phyloP scores from a whole-genome alignment of 2,888 invertebrate genomes.

The Chironomus riparius region DNA sequence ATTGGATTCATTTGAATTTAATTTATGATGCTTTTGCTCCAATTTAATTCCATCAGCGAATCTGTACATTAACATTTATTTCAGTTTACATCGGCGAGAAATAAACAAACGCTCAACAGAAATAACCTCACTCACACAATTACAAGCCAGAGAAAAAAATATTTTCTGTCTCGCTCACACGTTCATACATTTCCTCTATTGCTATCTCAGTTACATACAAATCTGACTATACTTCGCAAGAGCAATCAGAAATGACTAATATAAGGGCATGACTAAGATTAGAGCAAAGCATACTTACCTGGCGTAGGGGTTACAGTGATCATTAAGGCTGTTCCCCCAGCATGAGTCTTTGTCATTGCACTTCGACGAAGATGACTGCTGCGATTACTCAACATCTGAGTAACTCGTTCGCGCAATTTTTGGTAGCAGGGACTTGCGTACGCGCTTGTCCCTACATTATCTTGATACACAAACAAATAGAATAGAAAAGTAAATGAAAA shows the following conservation, averaged over 20 bases:
- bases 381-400: slow-evolving; percentile 60
- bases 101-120: background rate
- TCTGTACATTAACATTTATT: background rate
- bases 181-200: background rate
- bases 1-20: background rate
- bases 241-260: background rate
- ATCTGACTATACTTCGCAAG: background rate
- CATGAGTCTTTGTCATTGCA: slow-evolving; percentile 63
- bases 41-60: background rate
- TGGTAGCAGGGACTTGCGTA: slow-evolving; percentile 52
- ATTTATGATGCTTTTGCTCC: background rate
- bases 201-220: background rate
- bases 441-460: slow-evolving; percentile 36
- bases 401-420: slow-evolving; percentile 57
- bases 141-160: background rate
- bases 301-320: slow-evolving; percentile 56
- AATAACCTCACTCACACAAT: background rate
- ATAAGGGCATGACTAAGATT: background rate
- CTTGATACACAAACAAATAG: background rate
- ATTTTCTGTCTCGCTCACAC: background rate
- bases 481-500: no score
- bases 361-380: slow-evolving; percentile 58
- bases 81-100: background rate
- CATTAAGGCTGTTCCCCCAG: slow-evolving; percentile 61
- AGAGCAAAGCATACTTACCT: slow-evolving; percentile 35